These are phyloP conservation scores for Erannis defoliaria DNA, from an alignment of 2,888 invertebrate genomes.

Conservation along the genomic window DNA sequence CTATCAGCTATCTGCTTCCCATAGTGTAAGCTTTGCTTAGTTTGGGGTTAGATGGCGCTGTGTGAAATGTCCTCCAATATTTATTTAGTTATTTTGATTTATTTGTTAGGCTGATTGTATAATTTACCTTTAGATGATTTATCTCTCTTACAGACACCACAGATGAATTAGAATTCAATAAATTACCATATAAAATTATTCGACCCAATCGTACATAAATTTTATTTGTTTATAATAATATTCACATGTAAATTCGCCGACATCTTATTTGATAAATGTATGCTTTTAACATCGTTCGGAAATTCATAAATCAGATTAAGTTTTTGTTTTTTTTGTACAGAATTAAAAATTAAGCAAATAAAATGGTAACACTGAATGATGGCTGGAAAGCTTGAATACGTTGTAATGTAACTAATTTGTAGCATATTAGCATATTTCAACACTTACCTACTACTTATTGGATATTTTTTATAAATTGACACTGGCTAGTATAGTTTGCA, in stretches of 20 bases:
- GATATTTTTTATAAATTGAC: background rate
- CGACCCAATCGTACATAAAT: background rate
- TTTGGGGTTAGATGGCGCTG: no score
- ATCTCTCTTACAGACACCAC: no score
- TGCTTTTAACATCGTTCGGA: slow-evolving; percentile 31
- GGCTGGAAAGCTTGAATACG: slow-evolving; percentile 15
- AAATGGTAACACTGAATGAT: slow-evolving; percentile 29
- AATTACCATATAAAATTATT: slow-evolving; percentile 3
- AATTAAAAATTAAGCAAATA: slow-evolving; percentile 36
- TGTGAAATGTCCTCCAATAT: background rate
- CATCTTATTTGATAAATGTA: slow-evolving; percentile 32
- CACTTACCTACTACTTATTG: background rate
- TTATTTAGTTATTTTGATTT: background rate
- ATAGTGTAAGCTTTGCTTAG: no score
- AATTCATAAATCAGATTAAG: slow-evolving; percentile 28
- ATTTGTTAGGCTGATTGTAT: background rate
- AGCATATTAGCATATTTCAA: slow-evolving; percentile 29
- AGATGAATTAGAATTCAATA: background rate
- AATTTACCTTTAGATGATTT: background rate
- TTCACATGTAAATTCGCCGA: slow-evolving; percentile 25
- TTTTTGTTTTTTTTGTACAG: slow-evolving; percentile 18
- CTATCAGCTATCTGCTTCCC: no score
- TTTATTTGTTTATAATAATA: slow-evolving; percentile 23
- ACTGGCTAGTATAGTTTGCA: no score
- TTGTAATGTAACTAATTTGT: slow-evolving; percentile 25